A percentile compares a stretch with the other conserved stretches of the same genome.
Evolutionary conservation across 2,113 vertebrate species (phyloP).

Genomic region (Morone saxatilis): DNA sequence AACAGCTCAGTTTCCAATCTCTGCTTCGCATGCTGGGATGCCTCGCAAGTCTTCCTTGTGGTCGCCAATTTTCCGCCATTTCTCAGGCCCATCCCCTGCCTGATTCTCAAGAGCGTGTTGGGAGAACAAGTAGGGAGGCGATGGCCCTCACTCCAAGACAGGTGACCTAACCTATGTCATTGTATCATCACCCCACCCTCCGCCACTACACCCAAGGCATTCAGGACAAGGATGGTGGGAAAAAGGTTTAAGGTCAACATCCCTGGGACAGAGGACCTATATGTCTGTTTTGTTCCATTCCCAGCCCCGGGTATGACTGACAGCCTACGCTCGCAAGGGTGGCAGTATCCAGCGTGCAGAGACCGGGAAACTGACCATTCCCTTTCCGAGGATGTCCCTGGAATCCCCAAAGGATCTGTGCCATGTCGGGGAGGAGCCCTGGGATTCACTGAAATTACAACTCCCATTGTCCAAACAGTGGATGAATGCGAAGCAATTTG

Average conservation of each 20-base stretch:
- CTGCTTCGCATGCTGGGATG: slow-evolving; percentile 83
- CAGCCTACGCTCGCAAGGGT: slow-evolving; percentile 61
- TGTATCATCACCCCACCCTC: slow-evolving; percentile 37
- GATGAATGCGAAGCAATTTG: slow-evolving; percentile 39
- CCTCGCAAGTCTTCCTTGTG: slow-evolving; percentile 83
- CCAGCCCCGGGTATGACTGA: slow-evolving; percentile 70
- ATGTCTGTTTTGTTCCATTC: slow-evolving; percentile 74
- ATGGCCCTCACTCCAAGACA: slow-evolving; percentile 71
- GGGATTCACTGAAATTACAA: slow-evolving; percentile 58
- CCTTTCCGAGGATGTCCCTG: slow-evolving; percentile 71
- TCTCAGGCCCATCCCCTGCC: slow-evolving; percentile 73
- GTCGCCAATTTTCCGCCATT: slow-evolving; percentile 87
- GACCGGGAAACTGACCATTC: slow-evolving; percentile 77
- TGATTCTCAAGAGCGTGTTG: slow-evolving; percentile 65
- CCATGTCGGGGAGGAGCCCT: slow-evolving; percentile 64
- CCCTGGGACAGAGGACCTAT: slow-evolving; percentile 39
- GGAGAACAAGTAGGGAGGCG: slow-evolving; percentile 70
- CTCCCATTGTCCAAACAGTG: slow-evolving; percentile 63
- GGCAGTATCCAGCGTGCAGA: slow-evolving; percentile 53
- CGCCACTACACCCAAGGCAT: slow-evolving; percentile 45
- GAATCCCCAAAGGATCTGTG: slow-evolving; percentile 62
- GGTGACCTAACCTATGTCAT: slow-evolving; percentile 80
- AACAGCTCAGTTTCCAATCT: slow-evolving; percentile 90
- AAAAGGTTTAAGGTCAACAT: slow-evolving; percentile 66
- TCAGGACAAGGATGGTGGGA: slow-evolving; percentile 69